These are phyloP conservation scores for Protonemura montana DNA, from an alignment of 2,888 invertebrate species.

Conservation along the genomic window DNA sequence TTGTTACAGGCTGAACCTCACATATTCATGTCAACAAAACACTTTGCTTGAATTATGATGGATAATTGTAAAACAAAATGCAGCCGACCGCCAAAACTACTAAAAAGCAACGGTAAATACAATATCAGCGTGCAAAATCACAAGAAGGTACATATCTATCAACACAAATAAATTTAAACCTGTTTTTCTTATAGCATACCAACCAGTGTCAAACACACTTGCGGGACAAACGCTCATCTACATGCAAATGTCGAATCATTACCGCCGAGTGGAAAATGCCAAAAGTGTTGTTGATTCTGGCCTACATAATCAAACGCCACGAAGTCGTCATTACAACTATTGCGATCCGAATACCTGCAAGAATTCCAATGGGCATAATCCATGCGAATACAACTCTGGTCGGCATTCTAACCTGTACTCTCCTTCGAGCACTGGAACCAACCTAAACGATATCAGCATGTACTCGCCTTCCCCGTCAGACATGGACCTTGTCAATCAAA, in stretches of 20 bases:
- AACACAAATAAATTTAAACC: not conserved
- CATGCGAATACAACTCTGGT: not conserved
- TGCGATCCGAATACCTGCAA: slow-evolving; percentile 48
- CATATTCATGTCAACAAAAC: not conserved
- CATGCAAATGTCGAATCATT: slow-evolving; percentile 60
- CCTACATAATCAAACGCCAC: not conserved
- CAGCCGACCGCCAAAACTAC: not conserved
- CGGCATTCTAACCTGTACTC: not conserved
- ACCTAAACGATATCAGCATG: not conserved
- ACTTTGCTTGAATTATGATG: not conserved
- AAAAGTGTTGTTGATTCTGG: slow-evolving; percentile 56
- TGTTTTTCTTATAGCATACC: not conserved
- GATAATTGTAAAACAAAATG: not conserved
- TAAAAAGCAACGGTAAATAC: not conserved
- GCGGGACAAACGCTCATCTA: slow-evolving; percentile 45
- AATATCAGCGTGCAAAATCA: not conserved
- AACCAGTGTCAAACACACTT: slow-evolving; percentile 7
- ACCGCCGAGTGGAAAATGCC: slow-evolving; percentile 57
- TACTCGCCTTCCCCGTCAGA: slow-evolving; percentile 12
- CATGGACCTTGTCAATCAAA: slow-evolving; percentile 44
- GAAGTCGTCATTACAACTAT: not conserved
- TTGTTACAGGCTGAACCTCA: too few relatives aligned
- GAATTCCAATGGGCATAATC: slow-evolving; percentile 14
- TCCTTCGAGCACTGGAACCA: not conserved
- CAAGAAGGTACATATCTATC: not conserved